A percentile compares a stretch with the other conserved stretches of the same genome.
Conservation (phyloP, 2,797 vertebrate genomes). For the Distichodus sexfasciatus region DNA sequence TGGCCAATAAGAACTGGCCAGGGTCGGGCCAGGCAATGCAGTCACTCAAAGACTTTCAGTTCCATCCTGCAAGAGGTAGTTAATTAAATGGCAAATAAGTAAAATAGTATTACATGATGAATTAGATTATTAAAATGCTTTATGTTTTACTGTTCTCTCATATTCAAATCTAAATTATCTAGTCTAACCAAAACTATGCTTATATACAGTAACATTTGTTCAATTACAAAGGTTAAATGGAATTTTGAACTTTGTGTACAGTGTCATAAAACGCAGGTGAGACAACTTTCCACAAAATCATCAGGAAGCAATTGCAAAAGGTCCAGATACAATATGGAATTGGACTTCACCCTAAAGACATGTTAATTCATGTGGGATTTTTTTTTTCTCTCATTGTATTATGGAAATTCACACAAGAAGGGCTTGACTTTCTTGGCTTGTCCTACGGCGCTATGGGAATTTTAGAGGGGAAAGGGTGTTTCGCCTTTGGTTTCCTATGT, state of each 20-base stretch:
- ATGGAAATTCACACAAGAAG: too few species aligned
- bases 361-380: too few species aligned
- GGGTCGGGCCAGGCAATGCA: constrained; percentile 50
- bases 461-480: constrained; percentile 12
- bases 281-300: not conserved
- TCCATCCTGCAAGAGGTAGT: constrained; percentile 31
- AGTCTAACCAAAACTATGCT: not conserved
- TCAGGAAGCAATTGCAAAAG: not conserved
- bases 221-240: too few species aligned
- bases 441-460: not conserved
- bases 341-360: not conserved
- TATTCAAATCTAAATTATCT: not conserved
- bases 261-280: not conserved
- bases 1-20: constrained; percentile 39
- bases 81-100: too few species aligned
- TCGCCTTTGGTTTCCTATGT: not conserved
- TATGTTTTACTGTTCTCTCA: too few species aligned
- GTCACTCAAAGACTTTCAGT: constrained; percentile 12
- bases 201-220: too few species aligned
- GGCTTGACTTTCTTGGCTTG: not conserved
- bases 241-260: not conserved
- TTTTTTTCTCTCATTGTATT: too few species aligned
- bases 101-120: too few species aligned
- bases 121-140: too few species aligned
- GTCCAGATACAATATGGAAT: not conserved